Evolutionary conservation across 53 echinoderm and acorn worm species (phyloP), one percentile per base, ranked within the genome.

Genomic region (Crossaster papposus): DNA sequence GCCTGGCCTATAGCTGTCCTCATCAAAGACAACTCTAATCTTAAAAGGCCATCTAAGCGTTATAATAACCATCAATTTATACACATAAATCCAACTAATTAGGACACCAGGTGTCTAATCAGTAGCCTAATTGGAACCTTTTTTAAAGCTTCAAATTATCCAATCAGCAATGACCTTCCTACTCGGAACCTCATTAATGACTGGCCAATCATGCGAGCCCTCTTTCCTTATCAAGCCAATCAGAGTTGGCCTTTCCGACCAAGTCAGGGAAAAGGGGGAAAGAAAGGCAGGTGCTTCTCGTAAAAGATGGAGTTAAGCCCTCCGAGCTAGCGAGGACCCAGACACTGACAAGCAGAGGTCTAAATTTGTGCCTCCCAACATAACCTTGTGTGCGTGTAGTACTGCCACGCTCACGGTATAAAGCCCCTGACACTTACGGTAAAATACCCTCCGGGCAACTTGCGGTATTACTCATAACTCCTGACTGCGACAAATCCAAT

Each of bases 381-480:
- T 13, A 20, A 18, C 75, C 75, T 74, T 15, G 75, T 35, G 75
- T 74, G 36, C 75, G 5, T 44, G 44, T 44, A 44, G 6, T 9
- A 44, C 0, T 74, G 1, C 75, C 14, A 17, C 75, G 44, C 34
- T 68, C 68, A 20, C 0, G 32, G 32, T 31, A n/a, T n/a, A 71
- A 74, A 74, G 73, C 75, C 37, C 65, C 31, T 17, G 84, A 14
- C 80, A 24, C 58, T 58, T 24, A n/a, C n/a, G n/a, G n/a, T n/a
- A 54, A 75, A 35, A 87, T 62, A 76, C 87, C 87, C 87, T 77
- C 87, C 34, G 77, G 87, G 87, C 77, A 54, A 51, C 30, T 17
- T 13, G 80, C 30, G 51, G 76, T 75, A 87, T 87, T 87, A 87
- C 87, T 87, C 87, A 87, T 87, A 87, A 87, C 52, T 87, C 87